Percentiles rank a stretch among this genome's conserved stretches.
These are phyloP conservation scores for Pollenia labialis DNA, from an alignment of 2,888 invertebrate species.

Conservation along the genomic window DNA sequence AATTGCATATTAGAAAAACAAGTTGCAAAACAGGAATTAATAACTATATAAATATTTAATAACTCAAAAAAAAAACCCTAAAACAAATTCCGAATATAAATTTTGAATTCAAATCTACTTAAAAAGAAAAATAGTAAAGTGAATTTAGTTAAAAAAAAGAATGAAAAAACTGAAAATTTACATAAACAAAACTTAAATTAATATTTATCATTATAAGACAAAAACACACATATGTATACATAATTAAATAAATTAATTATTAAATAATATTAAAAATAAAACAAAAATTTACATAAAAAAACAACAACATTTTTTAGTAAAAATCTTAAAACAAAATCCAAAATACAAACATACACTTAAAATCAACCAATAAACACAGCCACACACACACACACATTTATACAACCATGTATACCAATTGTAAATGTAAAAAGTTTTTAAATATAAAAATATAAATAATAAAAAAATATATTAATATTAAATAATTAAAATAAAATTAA, in stretches of 20 bases:
- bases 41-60: constrained; percentile 42
- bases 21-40: constrained; percentile 77
- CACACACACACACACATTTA: constrained; percentile 26
- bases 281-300: constrained; percentile 13
- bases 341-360: constrained; percentile 42
- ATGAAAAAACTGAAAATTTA: constrained; percentile 57
- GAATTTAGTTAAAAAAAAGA: constrained; percentile 69
- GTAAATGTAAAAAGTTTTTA: constrained; percentile 73
- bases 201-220: constrained; percentile 70
- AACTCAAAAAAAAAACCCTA: constrained; percentile 27
- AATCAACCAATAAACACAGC: constrained; percentile 6
- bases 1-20: constrained; percentile 57
- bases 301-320: constrained; percentile 67
- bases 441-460: constrained; percentile 64
- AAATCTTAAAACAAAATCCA: constrained; percentile 67
- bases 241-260: constrained; percentile 71
- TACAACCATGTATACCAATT: constrained; percentile 70
- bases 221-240: constrained; percentile 66
- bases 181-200: constrained; percentile 66
- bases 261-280: constrained; percentile 60
- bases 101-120: constrained; percentile 63
- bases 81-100: constrained; percentile 57
- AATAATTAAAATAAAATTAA: constrained; percentile 37
- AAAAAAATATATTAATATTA: constrained; percentile 61
- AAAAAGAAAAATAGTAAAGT: constrained; percentile 59